Conservation (phyloP, 2,888 invertebrate genomes). For the Mimumesa dahlbomi region DNA sequence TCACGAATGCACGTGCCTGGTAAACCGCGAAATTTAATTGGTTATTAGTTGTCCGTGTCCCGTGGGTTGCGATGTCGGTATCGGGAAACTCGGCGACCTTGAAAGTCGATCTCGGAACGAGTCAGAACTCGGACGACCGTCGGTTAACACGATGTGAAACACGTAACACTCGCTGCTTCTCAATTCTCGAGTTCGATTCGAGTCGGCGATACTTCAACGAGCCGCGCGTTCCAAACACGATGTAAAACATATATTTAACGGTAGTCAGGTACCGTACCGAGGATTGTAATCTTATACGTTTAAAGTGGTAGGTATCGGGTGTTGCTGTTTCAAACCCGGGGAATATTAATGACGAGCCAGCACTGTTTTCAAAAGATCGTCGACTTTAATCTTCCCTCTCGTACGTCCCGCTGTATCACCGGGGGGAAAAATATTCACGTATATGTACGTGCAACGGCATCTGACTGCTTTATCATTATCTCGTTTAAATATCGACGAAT, state of each 20-base stretch:
- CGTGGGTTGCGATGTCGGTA: too few species aligned
- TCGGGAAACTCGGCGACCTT: constrained; percentile 50
- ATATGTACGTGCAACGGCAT: background rate
- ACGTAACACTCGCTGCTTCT: constrained; percentile 39
- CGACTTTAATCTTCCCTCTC: constrained; percentile 18
- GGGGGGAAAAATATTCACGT: background rate
- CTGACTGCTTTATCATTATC: background rate
- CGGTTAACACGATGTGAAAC: constrained; percentile 34
- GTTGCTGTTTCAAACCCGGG: constrained; percentile 53
- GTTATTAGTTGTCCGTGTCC: constrained; percentile 39
- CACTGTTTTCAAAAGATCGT: constrained; percentile 48
- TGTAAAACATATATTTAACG: constrained; percentile 68
- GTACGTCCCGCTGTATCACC: background rate
- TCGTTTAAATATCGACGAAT: background rate
- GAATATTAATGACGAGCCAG: constrained; percentile 60
- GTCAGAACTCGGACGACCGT: constrained; percentile 5
- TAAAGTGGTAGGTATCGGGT: constrained; percentile 64
- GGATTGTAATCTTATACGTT: constrained; percentile 66
- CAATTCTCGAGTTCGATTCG: constrained; percentile 26
- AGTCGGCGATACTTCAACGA: constrained; percentile 15
- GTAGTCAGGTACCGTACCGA: constrained; percentile 65
- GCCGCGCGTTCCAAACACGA: constrained; percentile 45
- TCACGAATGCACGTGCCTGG: constrained; percentile 25
- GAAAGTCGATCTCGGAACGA: constrained; percentile 46
- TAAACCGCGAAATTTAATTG: constrained; percentile 63